Evolutionary conservation across 2,888 invertebrate genomes (phyloP), one percentile per base, ranked within the genome.

Genomic region (Acanthococcus lagerstroemiae): DNA sequence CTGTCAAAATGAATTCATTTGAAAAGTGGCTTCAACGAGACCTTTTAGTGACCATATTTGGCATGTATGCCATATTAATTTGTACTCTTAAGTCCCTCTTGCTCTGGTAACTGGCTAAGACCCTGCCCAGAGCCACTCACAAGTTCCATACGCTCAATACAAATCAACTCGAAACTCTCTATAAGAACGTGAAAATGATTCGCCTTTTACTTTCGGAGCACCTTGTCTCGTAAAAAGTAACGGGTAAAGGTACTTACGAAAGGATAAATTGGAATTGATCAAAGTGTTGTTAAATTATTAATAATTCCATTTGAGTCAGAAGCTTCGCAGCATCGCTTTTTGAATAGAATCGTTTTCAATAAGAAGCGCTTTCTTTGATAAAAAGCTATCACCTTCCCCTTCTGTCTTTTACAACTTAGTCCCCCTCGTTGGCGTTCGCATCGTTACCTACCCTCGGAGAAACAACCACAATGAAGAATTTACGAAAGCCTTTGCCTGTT

Each of bases 211-310:
- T 45, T 44, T 44, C 58, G 58, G 45, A 58, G 25, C 58, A 58
- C 45, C 58, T 25, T 46, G 58, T 58, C 9, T 24, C 24, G 58
- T 45, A 45, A 58, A 46, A 58, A 58, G 58, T 58, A 44, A 58
- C 44, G 58, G 45, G 58, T 58, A 58, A 60, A 50, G 60, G 50
- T 60, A 60, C 60, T 60, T 60, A 60, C 48, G 45, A 60, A 48
- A 60, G 60, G 60, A 60, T 60, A 60, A 50, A 60, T 60, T 60
- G 60, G 46, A 60, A 60, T 60, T 60, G 60, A 60, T 60, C 60
- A 60, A 60, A 60, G 60, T 60, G 60, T 60, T 60, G 60, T 60
- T 60, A 60, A 60, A 60, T 60, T 60, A 60, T 60, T 60, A 60
- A 60, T 60, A 60, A 60, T 60, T 60, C 60, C 60, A 60, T 60